Percentiles rank a stretch among this genome's conserved stretches.
These are phyloP conservation scores for Tortricodes alternella DNA, from an alignment of 2,888 invertebrate species.

Conservation along the genomic window DNA sequence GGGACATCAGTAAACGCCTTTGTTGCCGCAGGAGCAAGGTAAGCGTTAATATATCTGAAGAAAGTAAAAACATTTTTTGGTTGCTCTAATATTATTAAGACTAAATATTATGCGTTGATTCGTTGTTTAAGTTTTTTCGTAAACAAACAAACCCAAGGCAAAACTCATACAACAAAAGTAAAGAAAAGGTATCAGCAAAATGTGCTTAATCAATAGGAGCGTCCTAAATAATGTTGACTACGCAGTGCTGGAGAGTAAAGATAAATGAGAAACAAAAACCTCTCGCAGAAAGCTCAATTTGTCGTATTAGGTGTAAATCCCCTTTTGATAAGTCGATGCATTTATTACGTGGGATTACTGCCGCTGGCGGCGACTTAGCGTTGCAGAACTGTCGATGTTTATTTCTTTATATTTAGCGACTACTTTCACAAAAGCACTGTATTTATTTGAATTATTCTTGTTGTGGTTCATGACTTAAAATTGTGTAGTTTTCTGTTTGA, in stretches of 20 bases:
- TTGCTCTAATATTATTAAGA: no score
- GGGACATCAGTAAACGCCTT: no score
- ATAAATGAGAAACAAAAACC: slow-evolving; percentile 37
- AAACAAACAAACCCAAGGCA: no score
- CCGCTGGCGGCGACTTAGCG: neutral
- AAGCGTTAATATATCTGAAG: no score
- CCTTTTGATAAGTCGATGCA: slow-evolving; percentile 37
- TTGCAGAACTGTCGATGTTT: slow-evolving; percentile 5
- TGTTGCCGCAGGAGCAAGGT: no score
- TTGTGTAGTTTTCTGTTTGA: no score
- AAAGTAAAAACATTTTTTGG: no score
- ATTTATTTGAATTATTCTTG: no score
- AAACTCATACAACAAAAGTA: no score
- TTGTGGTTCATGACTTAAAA: no score
- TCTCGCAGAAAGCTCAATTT: slow-evolving; percentile 30
- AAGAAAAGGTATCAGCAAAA: neutral
- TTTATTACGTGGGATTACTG: slow-evolving; percentile 38
- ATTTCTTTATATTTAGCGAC: neutral
- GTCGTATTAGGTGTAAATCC: slow-evolving; percentile 36
- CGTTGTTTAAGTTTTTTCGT: no score
- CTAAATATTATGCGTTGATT: no score
- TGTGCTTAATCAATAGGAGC: neutral
- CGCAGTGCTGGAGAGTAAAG: slow-evolving; percentile 25
- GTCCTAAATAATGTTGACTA: neutral
- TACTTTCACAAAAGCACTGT: neutral